phyloP scores from a whole-genome alignment of 2,113 vertebrate species.

The Stercorarius parasiticus region DNA sequence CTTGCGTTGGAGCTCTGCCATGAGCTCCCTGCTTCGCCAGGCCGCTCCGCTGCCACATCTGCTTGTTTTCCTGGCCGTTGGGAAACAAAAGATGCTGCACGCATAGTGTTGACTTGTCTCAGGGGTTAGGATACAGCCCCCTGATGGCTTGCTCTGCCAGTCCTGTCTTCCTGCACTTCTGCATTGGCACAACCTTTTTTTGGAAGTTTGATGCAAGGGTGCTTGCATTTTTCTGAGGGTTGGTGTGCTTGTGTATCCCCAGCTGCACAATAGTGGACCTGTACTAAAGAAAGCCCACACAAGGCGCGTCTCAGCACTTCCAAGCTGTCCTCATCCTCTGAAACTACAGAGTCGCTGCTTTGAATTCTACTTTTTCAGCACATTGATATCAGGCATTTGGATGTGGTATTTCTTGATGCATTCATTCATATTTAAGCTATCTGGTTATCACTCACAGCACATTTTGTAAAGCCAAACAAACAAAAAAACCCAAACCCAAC shows the following conservation, averaged over 20 bases:
- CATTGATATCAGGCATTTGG: not conserved
- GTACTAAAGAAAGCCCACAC: not conserved
- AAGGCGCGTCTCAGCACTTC: not conserved
- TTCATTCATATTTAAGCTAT: not conserved
- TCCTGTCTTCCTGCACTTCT: not conserved
- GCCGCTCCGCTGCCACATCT: not conserved
- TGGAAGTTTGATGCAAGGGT: too few relatives aligned
- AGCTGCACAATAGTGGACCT: not conserved
- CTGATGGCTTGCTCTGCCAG: not conserved
- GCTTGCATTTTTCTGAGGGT: not conserved
- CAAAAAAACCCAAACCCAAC: not conserved
- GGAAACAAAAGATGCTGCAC: not conserved
- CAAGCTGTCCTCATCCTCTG: not conserved
- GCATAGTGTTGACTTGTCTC: rapidly evolving
- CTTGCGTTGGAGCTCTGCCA: not conserved
- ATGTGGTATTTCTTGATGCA: rapidly evolving
- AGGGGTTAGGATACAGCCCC: not conserved
- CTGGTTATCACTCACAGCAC: not conserved
- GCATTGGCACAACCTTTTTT: too few relatives aligned
- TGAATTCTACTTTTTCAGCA: not conserved
- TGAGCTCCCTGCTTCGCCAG: not conserved
- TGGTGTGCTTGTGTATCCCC: too few relatives aligned
- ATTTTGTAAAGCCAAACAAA: not conserved
- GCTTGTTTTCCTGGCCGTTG: not conserved
- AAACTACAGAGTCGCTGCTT: not conserved